Percentiles rank a stretch among this genome's conserved stretches.
phyloP scores from a whole-genome alignment of 2,888 invertebrate genomes.

The Acronicta leporina region DNA sequence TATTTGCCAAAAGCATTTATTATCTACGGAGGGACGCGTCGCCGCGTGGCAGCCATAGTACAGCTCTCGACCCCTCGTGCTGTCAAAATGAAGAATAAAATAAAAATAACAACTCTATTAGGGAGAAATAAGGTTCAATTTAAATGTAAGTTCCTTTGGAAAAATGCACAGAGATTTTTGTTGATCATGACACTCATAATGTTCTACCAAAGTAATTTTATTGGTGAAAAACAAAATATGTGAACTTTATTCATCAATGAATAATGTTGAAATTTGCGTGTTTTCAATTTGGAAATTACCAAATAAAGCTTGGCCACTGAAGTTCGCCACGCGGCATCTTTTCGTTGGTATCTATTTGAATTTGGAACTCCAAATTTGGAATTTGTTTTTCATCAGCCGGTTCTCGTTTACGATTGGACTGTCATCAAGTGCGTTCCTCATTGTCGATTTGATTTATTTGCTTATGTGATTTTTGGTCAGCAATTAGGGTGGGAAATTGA shows the following conservation, averaged over 20 bases:
- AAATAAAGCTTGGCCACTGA: conserved; percentile 49
- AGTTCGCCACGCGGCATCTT: conserved; percentile 82
- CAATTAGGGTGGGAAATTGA: conserved; percentile 70
- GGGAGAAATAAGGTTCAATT: conserved; percentile 3
- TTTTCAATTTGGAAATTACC: conserved; percentile 12
- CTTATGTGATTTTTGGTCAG: conserved; percentile 76
- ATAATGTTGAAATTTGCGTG: conserved; percentile 45
- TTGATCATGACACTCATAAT: conserved; percentile 34
- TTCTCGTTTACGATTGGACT: conserved; percentile 80
- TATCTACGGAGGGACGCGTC: conserved; percentile 81
- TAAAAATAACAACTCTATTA: conserved; percentile 6
- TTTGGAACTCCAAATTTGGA: conserved; percentile 80
- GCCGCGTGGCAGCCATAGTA: conserved; percentile 77
- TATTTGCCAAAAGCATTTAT: conserved; percentile 88
- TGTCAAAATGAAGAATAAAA: conserved; percentile 7
- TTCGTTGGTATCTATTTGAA: conserved; percentile 88
- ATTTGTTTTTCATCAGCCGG: conserved; percentile 87
- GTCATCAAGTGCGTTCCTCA: conserved; percentile 80
- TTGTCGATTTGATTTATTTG: conserved; percentile 81
- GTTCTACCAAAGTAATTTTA: conserved; percentile 11
- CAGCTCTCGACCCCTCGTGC: conserved; percentile 46
- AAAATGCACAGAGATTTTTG: conserved; percentile 27
- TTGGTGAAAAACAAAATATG: not conserved
- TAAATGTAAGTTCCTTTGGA: not conserved
- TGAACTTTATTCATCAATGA: not conserved